Evolutionary conservation across 2,888 invertebrate species (phyloP), one percentile per base, ranked within the genome.

Genomic region (Cephus rjabovi): DNA sequence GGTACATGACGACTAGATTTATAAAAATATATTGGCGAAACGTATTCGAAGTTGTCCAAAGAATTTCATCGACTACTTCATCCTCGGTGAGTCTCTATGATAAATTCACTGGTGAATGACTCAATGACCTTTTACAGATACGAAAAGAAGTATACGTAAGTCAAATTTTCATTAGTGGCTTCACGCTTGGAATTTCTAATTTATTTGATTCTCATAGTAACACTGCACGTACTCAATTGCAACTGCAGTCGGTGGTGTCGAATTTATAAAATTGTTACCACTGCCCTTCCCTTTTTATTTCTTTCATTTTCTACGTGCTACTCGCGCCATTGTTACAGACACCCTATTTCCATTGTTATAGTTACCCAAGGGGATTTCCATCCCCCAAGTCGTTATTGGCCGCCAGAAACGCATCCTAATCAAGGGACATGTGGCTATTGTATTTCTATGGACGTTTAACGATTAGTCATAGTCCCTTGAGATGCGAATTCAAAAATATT

Each of bases 1-100:
- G 83, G 82, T 85, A 83, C 83, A 85, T 82, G 84, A 86, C 86
- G 80, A 83, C 2, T 56, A 56, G 9, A 23, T 56, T 56, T 23
- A 15, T 23, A 23, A 23, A 23, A 56, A 23, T 56, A 56, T 23
- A 56, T 23, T 23, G 23, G 23, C 9, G 9, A 56, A 23, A 2
- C 23, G 23, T 9, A 56, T 56, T 56, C 23, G 56, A 23, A 9
- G 0, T 56, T 23, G 9, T 56, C 56, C 23, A 56, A 56, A 56
- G 23, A 9, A 56, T 56, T 56, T 56, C 23, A 56, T 56, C 56
- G 56, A 23, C 9, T 15, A 1, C 1, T 9, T 23, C 23, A 9
- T 23, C 6, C 23, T 40, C 23, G 15, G 6, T 6, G 23, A 40
- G 40, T 23, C 15, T 23, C 15, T 6, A 40, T 40, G 6, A 40